These are phyloP conservation scores for Caenorhabditis drosophilae DNA, from an alignment of 2,888 invertebrate species.

Conservation along the genomic window DNA sequence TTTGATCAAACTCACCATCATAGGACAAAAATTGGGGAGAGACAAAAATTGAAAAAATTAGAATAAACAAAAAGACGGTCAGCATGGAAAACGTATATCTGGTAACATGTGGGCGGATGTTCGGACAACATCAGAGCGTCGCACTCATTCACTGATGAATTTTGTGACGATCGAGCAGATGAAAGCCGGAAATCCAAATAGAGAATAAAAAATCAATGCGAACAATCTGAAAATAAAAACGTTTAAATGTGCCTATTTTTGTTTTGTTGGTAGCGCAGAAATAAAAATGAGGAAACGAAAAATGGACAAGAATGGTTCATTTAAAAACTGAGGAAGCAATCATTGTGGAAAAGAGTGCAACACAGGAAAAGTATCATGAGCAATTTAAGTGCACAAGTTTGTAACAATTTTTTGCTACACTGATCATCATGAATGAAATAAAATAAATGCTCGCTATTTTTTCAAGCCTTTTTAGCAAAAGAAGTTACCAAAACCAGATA, in stretches of 20 bases:
- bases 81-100: constrained; percentile 41
- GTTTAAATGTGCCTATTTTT: no score
- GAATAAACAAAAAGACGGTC: constrained; percentile 33
- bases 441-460: no score
- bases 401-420: constrained; percentile 19
- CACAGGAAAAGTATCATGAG: constrained; percentile 40
- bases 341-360: constrained; percentile 12
- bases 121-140: constrained; percentile 45
- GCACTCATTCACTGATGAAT: constrained; percentile 33
- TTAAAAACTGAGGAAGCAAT: constrained; percentile 8
- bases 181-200: no score
- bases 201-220: not conserved
- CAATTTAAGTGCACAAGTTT: constrained; percentile 39
- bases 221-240: no score
- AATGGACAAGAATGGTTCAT: not conserved
- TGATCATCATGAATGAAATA: no score
- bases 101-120: constrained; percentile 36
- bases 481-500: no score
- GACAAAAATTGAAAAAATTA: constrained; percentile 28
- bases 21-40: constrained; percentile 40
- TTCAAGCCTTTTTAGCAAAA: no score
- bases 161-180: not conserved
- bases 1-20: constrained; percentile 40
- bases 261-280: no score
- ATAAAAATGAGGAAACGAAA: no score